phyloP scores from a whole-genome alignment of 2,113 vertebrate species.

The Trinectes maculatus region DNA sequence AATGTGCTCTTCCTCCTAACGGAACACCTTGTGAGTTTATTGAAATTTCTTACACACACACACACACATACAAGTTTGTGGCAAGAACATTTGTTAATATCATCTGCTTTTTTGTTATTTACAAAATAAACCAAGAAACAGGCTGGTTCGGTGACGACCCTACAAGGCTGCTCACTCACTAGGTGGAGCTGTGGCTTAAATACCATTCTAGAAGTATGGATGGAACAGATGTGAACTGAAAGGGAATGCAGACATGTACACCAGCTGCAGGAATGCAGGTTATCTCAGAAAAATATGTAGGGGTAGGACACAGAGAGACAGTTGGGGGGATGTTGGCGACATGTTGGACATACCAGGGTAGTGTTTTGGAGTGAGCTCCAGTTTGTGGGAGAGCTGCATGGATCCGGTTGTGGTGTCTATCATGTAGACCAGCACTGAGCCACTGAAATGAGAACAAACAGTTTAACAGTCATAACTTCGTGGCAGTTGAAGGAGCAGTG shows the following conservation, averaged over 20 bases:
- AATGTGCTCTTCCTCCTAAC: not conserved
- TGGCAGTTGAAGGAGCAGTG: not conserved
- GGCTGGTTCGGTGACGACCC: not conserved
- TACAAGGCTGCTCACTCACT: conserved; percentile 20
- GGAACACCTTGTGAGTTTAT: not conserved
- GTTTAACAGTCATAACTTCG: not conserved
- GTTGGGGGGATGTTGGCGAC: not conserved
- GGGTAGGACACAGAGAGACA: not conserved
- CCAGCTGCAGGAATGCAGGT: conserved; percentile 18
- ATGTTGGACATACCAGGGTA: conserved; percentile 88
- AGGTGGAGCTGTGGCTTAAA: conserved; percentile 49
- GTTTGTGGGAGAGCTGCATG: conserved; percentile 96
- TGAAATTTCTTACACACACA: too few species aligned
- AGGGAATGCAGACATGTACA: conserved; percentile 16
- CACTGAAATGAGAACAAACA: conserved; percentile 80
- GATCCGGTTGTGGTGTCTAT: conserved; percentile 94
- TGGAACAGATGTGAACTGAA: conserved; percentile 9
- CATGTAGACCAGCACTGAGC: conserved; percentile 95
- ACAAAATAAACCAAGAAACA: not conserved
- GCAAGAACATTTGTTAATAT: not conserved
- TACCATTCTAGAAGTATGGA: not conserved
- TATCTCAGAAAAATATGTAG: not conserved
- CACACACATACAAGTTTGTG: too few species aligned
- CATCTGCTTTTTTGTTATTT: not conserved
- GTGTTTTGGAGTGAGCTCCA: conserved; percentile 97